These are phyloP conservation scores for Cheilosia vulpina DNA, from an alignment of 2,888 invertebrate species.

Conservation along the genomic window DNA sequence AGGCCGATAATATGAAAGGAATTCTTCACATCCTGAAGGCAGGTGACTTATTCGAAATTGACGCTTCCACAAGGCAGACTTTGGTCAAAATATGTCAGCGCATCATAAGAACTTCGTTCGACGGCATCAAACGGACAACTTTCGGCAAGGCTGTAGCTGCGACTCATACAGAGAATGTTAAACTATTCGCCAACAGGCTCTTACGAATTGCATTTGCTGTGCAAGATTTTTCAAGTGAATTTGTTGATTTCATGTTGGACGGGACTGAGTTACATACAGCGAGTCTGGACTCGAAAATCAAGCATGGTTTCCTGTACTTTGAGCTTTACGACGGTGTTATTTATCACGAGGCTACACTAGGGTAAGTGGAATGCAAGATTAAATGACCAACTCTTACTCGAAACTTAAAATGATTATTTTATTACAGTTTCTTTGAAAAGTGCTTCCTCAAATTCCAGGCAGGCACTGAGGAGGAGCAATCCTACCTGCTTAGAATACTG, in stretches of 20 bases:
- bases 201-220: conserved; percentile 72
- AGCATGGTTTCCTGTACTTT: conserved; percentile 82
- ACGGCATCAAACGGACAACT: conserved; percentile 59
- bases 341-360: conserved; percentile 74
- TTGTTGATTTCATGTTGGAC: conserved; percentile 71
- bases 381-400: not conserved
- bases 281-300: conserved; percentile 72
- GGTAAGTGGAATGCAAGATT: conserved; percentile 48
- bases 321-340: conserved; percentile 79
- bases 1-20: conserved; percentile 20
- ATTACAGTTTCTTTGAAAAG: conserved; percentile 68
- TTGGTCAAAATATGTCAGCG: conserved; percentile 47
- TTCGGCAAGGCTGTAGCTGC: conserved; percentile 47
- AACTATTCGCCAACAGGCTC: conserved; percentile 67
- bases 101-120: conserved; percentile 70
- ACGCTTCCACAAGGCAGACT: not conserved
- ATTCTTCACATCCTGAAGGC: conserved; percentile 30
- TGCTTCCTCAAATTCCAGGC: conserved; percentile 77
- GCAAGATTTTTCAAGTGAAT: conserved; percentile 34
- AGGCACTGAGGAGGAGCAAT: conserved; percentile 76
- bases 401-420: not conserved
- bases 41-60: conserved; percentile 11
- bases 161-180: conserved; percentile 59
- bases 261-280: conserved; percentile 36
- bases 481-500: conserved; percentile 78